Conservation (phyloP, 2,113 vertebrate genomes). For the Oceanodroma tethys region DNA sequence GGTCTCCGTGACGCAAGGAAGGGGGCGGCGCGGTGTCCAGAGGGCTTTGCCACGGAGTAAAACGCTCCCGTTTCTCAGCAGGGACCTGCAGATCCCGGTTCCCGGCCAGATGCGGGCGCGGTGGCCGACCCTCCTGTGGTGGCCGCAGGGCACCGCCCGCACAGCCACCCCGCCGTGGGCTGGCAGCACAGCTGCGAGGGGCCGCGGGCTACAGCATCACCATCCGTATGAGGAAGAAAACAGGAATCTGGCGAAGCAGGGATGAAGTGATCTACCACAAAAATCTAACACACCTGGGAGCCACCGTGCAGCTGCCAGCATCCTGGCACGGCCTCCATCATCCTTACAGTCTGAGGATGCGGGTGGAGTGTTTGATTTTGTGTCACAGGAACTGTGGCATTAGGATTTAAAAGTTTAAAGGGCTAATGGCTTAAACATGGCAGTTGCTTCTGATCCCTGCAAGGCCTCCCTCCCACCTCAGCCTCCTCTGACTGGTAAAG, state of each 20-base stretch:
- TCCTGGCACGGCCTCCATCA: accelerated
- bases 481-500: neutral
- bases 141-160: neutral
- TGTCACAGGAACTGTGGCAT: neutral
- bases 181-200: neutral
- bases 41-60: too few species aligned
- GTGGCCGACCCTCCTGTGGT: too few species aligned
- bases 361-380: neutral
- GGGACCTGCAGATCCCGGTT: neutral
- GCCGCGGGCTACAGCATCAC: neutral
- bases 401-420: neutral
- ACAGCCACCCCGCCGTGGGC: neutral
- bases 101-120: neutral
- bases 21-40: neutral
- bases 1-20: neutral
- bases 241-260: accelerated
- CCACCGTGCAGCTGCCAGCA: accelerated
- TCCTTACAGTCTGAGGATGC: accelerated
- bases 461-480: neutral
- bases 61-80: neutral
- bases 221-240: accelerated
- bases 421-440: neutral
- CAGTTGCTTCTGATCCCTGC: too few species aligned
- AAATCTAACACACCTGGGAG: neutral
- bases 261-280: neutral